phyloP scores from a whole-genome alignment of 2,797 vertebrate genomes.

The Epinephelus malabaricus region DNA sequence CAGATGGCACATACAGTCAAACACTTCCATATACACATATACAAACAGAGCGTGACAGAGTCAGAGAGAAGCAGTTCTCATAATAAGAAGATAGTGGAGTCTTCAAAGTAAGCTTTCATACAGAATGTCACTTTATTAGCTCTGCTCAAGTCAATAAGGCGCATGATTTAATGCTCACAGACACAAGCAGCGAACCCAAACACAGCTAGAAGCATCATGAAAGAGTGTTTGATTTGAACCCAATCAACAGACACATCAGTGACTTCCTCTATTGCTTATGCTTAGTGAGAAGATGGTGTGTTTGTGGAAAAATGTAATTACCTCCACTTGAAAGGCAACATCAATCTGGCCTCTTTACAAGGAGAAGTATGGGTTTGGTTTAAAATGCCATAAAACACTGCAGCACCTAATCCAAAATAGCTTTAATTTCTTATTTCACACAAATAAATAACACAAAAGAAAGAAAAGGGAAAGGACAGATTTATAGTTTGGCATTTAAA shows the following conservation, averaged over 20 bases:
- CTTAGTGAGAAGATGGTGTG: constrained; percentile 24
- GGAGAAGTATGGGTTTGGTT: constrained; percentile 31
- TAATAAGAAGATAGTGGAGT: constrained; percentile 15
- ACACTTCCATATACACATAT: constrained; percentile 5
- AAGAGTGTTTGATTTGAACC: constrained; percentile 59
- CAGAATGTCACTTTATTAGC: constrained; percentile 46
- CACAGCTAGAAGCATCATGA: constrained; percentile 46
- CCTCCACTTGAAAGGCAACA: constrained; percentile 65
- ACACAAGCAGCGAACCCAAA: constrained; percentile 31
- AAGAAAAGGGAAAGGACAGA: neutral
- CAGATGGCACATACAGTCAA: constrained; percentile 23
- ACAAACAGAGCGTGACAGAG: neutral
- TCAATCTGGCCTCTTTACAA: constrained; percentile 59
- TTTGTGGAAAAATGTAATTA: constrained; percentile 68
- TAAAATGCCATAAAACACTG: constrained; percentile 41
- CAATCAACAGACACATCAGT: constrained; percentile 66
- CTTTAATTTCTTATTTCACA: constrained; percentile 27
- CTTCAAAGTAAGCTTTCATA: constrained; percentile 49
- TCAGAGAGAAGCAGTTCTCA: neutral
- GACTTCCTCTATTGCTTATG: constrained; percentile 37
- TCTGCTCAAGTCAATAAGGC: constrained; percentile 36
- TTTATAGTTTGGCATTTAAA: constrained; percentile 1
- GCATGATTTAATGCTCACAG: constrained; percentile 6
- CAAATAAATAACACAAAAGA: neutral
- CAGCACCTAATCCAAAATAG: constrained; percentile 25